Conservation (phyloP, 1,140 invertebrate species). For the Trichonephila clavata region DNA sequence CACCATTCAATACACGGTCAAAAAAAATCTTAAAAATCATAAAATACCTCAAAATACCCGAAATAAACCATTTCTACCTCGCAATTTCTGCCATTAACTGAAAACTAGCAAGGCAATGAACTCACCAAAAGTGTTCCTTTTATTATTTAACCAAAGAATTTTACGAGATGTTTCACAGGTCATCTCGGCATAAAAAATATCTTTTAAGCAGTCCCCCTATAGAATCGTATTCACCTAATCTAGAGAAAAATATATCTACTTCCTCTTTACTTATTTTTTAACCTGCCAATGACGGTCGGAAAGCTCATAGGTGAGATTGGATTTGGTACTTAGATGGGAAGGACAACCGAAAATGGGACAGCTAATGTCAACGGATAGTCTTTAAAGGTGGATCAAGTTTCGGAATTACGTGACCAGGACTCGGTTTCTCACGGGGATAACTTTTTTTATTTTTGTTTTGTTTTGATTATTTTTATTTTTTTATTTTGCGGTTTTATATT, state of each 20-base stretch:
- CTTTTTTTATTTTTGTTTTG: background rate
- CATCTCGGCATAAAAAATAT: background rate
- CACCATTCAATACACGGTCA: too few relatives aligned
- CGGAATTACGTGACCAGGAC: constrained; percentile 46
- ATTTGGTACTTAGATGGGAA: background rate
- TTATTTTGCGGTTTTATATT: background rate
- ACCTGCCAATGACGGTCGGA: background rate
- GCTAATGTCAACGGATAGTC: constrained; percentile 25
- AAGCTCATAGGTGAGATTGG: background rate
- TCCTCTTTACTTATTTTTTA: background rate
- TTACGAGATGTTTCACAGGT: background rate
- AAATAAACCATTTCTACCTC: background rate
- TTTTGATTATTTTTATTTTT: background rate
- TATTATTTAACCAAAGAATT: background rate
- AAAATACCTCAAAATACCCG: too few relatives aligned
- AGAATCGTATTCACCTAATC: background rate
- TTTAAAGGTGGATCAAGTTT: constrained; percentile 49
- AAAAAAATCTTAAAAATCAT: too few relatives aligned
- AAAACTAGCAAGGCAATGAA: background rate
- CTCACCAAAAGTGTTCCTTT: background rate
- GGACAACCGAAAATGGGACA: constrained; percentile 38
- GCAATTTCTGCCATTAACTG: background rate
- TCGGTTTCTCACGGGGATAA: constrained; percentile 51
- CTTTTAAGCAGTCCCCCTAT: background rate
- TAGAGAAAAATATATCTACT: constrained; percentile 1